phyloP scores from a whole-genome alignment of 2,888 invertebrate species.

The Yponomeuta evonymella region DNA sequence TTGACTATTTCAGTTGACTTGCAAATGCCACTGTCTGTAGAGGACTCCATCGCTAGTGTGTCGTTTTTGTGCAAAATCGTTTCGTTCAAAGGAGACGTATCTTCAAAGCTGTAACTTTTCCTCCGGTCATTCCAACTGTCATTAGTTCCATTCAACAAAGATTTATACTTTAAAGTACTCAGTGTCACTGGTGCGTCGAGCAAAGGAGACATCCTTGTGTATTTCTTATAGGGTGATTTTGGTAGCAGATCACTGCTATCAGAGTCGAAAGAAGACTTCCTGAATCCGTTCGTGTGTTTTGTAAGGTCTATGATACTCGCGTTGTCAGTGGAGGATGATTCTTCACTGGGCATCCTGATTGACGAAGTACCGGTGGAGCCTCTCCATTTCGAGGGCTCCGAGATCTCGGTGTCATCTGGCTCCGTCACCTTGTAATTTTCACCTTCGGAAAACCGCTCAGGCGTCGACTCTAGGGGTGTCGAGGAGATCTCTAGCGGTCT shows the following conservation, averaged over 20 bases:
- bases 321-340: constrained; percentile 60
- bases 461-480: constrained; percentile 51
- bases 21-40: constrained; percentile 86
- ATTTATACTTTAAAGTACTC: constrained; percentile 63
- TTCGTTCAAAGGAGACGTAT: constrained; percentile 54
- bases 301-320: constrained; percentile 65
- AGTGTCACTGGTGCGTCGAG: constrained; percentile 54
- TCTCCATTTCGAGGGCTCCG: constrained; percentile 79
- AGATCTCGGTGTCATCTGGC: constrained; percentile 74
- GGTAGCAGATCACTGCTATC: constrained; percentile 48
- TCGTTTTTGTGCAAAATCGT: constrained; percentile 53
- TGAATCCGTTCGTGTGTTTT: constrained; percentile 39
- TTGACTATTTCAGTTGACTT: constrained; percentile 81
- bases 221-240: constrained; percentile 34
- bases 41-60: constrained; percentile 80
- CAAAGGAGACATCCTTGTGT: constrained; percentile 48
- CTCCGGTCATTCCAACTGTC: constrained; percentile 84
- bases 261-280: constrained; percentile 57
- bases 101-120: constrained; percentile 85
- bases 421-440: constrained; percentile 68
- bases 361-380: constrained; percentile 80
- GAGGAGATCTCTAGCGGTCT: constrained; percentile 64
- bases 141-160: constrained; percentile 55
- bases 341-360: constrained; percentile 79
- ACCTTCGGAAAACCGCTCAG: constrained; percentile 45